phyloP scores from a whole-genome alignment of 2,888 invertebrate genomes.

The Hedychridium roseum region DNA sequence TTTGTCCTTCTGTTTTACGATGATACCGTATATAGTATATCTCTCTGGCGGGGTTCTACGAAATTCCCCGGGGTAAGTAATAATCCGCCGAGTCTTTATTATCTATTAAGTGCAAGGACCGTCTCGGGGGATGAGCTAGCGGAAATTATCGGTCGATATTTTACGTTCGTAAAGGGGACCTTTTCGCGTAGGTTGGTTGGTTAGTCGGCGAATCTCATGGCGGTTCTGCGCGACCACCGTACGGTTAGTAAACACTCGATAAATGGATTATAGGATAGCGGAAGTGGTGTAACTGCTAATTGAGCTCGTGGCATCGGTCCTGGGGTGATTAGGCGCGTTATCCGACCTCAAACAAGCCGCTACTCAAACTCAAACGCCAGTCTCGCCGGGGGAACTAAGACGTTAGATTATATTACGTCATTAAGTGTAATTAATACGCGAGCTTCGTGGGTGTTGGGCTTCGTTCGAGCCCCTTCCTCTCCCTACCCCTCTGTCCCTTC shows the following conservation, averaged over 20 bases:
- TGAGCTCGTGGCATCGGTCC: slow-evolving; percentile 40
- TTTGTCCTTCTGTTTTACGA: too few relatives aligned
- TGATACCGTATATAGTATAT: too few relatives aligned
- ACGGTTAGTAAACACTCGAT: slow-evolving; percentile 27
- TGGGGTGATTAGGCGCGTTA: slow-evolving; percentile 43
- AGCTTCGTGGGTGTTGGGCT: neutral
- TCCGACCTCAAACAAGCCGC: slow-evolving; percentile 41
- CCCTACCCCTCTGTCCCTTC: too few relatives aligned
- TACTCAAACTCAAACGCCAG: slow-evolving; percentile 31
- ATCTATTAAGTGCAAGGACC: too few relatives aligned
- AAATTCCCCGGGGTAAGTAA: too few relatives aligned
- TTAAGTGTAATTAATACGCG: slow-evolving; percentile 33
- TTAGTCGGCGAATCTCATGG: slow-evolving; percentile 12
- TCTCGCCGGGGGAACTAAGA: slow-evolving; percentile 27
- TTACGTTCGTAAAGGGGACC: too few relatives aligned
- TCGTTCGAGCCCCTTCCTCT: too few relatives aligned
- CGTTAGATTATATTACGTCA: slow-evolving; percentile 32
- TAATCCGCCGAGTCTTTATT: neutral
- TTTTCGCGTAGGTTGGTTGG: too few relatives aligned
- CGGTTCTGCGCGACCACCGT: slow-evolving; percentile 3
- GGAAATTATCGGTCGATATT: slow-evolving; percentile 16
- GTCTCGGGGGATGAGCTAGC: slow-evolving; percentile 6
- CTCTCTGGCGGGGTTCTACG: too few relatives aligned
- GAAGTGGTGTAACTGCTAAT: slow-evolving; percentile 33
- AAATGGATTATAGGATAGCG: slow-evolving; percentile 33